These are phyloP conservation scores for Zalophus californianus DNA, from an alignment of 2,797 vertebrate genomes.

Conservation along the genomic window DNA sequence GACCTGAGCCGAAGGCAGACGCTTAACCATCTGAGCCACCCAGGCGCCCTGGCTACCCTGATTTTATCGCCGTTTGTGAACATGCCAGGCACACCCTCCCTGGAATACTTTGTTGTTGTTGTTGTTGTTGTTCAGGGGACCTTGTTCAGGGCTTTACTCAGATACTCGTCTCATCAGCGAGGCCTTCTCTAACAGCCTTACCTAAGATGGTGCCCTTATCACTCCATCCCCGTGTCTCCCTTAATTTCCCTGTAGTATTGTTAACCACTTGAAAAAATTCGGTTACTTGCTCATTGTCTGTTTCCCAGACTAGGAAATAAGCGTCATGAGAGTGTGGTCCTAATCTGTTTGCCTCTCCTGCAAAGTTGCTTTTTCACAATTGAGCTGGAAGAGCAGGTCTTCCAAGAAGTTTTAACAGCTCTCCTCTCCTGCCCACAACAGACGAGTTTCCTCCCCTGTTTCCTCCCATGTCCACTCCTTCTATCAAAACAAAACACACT, in stretches of 20 bases:
- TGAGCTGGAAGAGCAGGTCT: background rate
- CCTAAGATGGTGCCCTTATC: background rate
- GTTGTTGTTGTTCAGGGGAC: too few relatives aligned
- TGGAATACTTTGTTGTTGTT: background rate
- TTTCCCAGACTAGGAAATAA: background rate
- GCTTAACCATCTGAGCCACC: too few relatives aligned
- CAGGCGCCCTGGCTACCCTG: background rate
- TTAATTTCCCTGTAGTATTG: background rate
- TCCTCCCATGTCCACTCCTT: background rate
- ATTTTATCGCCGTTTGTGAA: background rate
- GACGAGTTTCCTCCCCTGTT: background rate
- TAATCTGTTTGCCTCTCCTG: background rate
- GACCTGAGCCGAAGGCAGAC: too few relatives aligned
- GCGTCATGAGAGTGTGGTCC: fast-evolving
- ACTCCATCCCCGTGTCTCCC: background rate
- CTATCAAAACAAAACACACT: background rate
- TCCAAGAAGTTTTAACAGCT: background rate
- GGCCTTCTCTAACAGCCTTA: background rate
- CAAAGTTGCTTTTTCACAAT: background rate
- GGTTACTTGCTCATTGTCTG: background rate
- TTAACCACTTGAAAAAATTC: background rate
- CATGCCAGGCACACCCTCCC: background rate
- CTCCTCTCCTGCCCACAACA: background rate
- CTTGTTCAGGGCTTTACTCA: background rate
- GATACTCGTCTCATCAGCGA: background rate